Conservation (phyloP, 2,113 vertebrate species). For the Dolichallabes microphthalmus region DNA sequence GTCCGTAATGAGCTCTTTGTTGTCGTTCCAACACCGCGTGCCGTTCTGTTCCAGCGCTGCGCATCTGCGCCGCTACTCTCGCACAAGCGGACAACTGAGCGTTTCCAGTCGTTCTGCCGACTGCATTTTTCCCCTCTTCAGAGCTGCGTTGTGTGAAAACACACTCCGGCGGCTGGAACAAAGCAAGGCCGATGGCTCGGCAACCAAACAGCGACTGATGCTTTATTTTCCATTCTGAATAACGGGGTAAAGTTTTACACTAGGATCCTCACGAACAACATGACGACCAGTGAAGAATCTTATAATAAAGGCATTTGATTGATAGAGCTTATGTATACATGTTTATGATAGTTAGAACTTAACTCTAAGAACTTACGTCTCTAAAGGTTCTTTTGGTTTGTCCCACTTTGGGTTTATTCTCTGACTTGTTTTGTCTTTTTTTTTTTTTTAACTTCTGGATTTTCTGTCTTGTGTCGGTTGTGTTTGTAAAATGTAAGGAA, state of each 20-base stretch:
- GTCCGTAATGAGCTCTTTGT: slow-evolving; percentile 46
- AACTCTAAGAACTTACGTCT: not conserved
- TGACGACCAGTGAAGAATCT: not conserved
- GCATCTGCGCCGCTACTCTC: slow-evolving; percentile 66
- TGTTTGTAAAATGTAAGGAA: too few relatives aligned
- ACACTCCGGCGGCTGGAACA: slow-evolving; percentile 59
- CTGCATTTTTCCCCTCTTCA: slow-evolving; percentile 62
- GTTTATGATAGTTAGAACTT: not conserved
- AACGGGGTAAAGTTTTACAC: too few relatives aligned
- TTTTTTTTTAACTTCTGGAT: too few relatives aligned
- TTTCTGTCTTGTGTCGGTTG: too few relatives aligned
- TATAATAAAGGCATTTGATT: not conserved
- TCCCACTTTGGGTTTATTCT: too few relatives aligned
- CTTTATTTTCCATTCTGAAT: slow-evolving; percentile 67
- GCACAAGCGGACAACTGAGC: slow-evolving; percentile 62
- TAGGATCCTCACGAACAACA: too few relatives aligned
- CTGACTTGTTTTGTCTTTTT: too few relatives aligned
- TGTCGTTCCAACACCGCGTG: slow-evolving; percentile 36
- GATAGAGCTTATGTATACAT: not conserved
- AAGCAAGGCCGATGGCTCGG: slow-evolving; percentile 59
- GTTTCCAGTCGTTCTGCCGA: slow-evolving; percentile 67
- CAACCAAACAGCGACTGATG: slow-evolving; percentile 73
- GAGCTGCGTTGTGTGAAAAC: slow-evolving; percentile 65
- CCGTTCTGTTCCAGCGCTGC: slow-evolving; percentile 45
- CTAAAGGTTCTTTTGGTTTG: not conserved